Evolutionary conservation across 2,113 vertebrate species (phyloP).

Genomic region (Chamaetylas fuelleborni): DNA sequence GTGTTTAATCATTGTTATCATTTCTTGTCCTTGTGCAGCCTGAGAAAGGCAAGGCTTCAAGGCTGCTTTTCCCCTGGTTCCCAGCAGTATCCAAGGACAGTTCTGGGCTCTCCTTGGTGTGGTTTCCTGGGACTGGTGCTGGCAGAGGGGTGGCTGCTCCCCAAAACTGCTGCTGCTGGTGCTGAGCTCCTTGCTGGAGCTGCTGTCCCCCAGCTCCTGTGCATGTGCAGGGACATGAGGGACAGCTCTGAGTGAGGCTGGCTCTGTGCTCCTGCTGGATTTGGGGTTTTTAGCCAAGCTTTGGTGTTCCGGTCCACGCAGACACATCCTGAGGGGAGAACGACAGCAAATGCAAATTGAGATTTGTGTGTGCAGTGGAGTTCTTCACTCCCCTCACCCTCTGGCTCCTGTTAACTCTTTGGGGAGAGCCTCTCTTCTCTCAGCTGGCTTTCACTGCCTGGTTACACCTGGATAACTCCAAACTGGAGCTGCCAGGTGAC

Average conservation of each 20-base stretch:
- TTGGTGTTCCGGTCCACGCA: background rate
- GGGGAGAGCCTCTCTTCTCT: background rate
- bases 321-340: background rate
- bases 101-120: fast-evolving
- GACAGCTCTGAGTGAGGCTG: fast-evolving
- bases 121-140: background rate
- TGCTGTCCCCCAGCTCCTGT: background rate
- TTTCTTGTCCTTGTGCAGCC: too few relatives aligned
- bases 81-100: too few relatives aligned
- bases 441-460: background rate
- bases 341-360: background rate
- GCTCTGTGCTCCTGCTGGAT: background rate
- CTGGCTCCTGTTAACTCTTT: background rate
- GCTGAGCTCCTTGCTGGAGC: background rate
- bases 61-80: too few relatives aligned
- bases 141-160: background rate
- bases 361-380: background rate
- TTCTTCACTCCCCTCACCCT: background rate
- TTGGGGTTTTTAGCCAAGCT: background rate
- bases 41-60: too few relatives aligned
- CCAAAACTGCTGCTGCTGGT: background rate
- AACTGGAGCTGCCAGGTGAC: background rate
- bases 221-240: fast-evolving
- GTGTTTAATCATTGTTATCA: too few relatives aligned
- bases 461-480: background rate